Base-by-base conservation (phyloP, 2,888 invertebrate species). In the Synergus japonicus region DNA sequence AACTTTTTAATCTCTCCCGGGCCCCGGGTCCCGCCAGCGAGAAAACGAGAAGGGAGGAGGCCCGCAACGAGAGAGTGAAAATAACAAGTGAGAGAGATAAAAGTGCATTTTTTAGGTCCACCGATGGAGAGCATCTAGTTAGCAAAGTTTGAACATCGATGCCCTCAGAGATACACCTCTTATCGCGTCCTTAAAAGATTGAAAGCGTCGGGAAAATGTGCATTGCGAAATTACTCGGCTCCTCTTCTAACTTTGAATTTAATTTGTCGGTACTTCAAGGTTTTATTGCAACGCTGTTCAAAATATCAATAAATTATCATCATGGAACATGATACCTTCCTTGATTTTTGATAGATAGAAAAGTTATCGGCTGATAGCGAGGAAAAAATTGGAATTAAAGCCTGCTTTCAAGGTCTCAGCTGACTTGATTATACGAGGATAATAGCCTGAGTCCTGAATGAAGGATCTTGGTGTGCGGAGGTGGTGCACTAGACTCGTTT, bases 1-100 rank as follows among this genome's bases (percentile, higher is more conserved):
- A 92, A 92, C 91, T 92, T 92, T 92, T 92, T 92, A 91, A 92
- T 92, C 91, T 91, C 90, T 89, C 86, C 79, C 84, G 84, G 80
- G 83, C 85, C 81, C 82, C 83, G 80, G 82, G 84, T 84, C 86
- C 85, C 86, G 86, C 83, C 82, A 83, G 79, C 79, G 83, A 78
- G 78, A 79, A 78, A 81, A 79, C 86, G 85, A 78, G 82, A 83
- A 80, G 80, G 65, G 79, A 82, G 78, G 76, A 49, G 76, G 81
- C 77, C 46, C 18, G 12, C 67, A 18, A 46, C 44, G 44, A 22
- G 44, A 66, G 65, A 66, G 65, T 66, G 65, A 66, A 66, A 66
- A 66, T 18, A 66, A 15, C 73, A n/a, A 43, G 9, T 49, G 44
- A 49, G 9, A 41, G 43, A 76, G 76, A 58, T 60, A 29, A 58